A percentile compares a stretch with the other conserved stretches of the same genome.
Evolutionary conservation across 2,888 invertebrate genomes (phyloP).

Genomic region (Lepidochitona cinerea): DNA sequence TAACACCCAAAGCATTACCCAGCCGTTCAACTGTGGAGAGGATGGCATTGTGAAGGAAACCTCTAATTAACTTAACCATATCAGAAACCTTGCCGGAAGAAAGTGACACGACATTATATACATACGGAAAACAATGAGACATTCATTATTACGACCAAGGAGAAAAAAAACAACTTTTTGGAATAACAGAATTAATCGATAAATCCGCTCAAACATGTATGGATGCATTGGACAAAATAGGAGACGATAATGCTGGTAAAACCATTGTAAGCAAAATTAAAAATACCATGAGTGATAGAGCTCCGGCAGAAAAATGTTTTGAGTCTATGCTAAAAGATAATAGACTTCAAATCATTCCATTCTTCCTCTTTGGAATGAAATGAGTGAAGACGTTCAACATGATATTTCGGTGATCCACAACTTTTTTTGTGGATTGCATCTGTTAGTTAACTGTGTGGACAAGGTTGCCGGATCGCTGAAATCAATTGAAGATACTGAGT

Average conservation of each 20-base stretch:
- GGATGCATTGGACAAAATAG: neutral
- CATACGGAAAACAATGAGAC: neutral
- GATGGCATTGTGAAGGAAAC: neutral
- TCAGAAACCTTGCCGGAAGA: neutral
- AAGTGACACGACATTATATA: neutral
- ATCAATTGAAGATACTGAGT: neutral
- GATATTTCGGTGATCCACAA: neutral
- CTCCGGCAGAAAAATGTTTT: neutral
- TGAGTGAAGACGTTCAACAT: neutral
- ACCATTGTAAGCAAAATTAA: neutral
- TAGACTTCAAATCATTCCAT: neutral
- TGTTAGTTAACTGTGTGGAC: neutral
- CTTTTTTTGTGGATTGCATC: too few species aligned
- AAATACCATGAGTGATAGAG: neutral
- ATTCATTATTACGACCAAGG: neutral
- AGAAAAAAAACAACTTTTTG: neutral
- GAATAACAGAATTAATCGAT: neutral
- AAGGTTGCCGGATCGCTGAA: neutral
- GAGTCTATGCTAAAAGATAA: neutral
- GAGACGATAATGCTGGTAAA: neutral
- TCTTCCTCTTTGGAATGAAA: neutral
- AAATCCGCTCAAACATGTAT: neutral
- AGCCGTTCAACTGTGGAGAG: neutral
- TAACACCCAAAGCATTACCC: neutral
- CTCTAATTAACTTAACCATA: neutral